These are phyloP conservation scores for Drosophila longiperda DNA, from an alignment of 2,888 invertebrate genomes.

Conservation along the genomic window DNA sequence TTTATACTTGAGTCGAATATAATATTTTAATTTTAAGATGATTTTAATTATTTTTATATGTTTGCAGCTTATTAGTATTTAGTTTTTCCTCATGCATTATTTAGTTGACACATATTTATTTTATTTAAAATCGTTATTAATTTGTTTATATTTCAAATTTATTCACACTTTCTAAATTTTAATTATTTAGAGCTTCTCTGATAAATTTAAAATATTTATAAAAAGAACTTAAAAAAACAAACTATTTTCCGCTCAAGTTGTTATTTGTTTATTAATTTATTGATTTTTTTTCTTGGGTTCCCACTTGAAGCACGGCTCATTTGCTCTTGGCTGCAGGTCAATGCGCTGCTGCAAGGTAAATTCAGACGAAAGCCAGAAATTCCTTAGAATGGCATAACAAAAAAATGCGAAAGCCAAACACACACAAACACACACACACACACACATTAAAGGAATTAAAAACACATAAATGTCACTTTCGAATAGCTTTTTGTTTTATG, in stretches of 20 bases:
- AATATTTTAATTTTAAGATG: neutral
- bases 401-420: slow-evolving; percentile 24
- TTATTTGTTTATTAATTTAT: slow-evolving; percentile 5
- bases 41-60: neutral
- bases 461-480: slow-evolving; percentile 79
- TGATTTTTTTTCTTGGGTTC: neutral
- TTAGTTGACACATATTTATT: neutral
- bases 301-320: slow-evolving; percentile 1
- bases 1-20: neutral
- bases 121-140: neutral
- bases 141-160: neutral
- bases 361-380: slow-evolving; percentile 58
- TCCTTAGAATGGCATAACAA: slow-evolving; percentile 64
- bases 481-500: slow-evolving; percentile 77
- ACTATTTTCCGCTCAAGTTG: slow-evolving; percentile 28
- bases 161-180: neutral
- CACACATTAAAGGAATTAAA: slow-evolving; percentile 65
- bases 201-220: neutral
- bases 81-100: neutral
- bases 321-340: slow-evolving; percentile 55
- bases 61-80: neutral
- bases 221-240: slow-evolving; percentile 4
- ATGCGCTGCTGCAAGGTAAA: slow-evolving; percentile 72
- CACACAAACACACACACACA: slow-evolving; percentile 12
- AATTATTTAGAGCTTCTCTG: neutral